phyloP scores from a whole-genome alignment of 2,888 invertebrate species.

The Dynastes hyllus region DNA sequence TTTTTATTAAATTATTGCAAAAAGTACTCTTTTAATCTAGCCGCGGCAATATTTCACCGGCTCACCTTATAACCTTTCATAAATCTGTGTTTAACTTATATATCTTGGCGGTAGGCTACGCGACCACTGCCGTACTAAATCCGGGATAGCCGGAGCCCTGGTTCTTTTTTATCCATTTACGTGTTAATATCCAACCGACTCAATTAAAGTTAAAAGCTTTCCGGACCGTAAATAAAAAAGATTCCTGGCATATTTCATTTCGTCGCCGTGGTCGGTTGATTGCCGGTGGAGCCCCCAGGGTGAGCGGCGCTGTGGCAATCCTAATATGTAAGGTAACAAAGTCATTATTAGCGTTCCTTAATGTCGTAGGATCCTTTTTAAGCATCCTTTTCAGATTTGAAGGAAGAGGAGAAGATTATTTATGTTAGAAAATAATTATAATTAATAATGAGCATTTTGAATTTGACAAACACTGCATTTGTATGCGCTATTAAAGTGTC shows the following conservation, averaged over 20 bases:
- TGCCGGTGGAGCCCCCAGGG: not conserved
- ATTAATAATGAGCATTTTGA: too few species aligned
- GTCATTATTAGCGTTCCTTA: constrained; percentile 21
- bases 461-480: too few species aligned
- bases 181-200: constrained; percentile 46
- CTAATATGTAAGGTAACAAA: constrained; percentile 2
- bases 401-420: not conserved
- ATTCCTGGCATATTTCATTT: constrained; percentile 38
- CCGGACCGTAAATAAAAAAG: constrained; percentile 45
- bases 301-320: not conserved
- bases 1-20: constrained; percentile 47
- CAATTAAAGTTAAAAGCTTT: constrained; percentile 48
- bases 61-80: constrained; percentile 46
- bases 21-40: constrained; percentile 46
- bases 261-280: not conserved
- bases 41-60: constrained; percentile 35
- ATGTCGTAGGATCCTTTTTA: constrained; percentile 1
- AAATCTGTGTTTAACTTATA: constrained; percentile 48
- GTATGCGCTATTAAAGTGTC: too few species aligned
- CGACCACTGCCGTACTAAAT: too few species aligned
- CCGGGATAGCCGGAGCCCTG: not conserved
- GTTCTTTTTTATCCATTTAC: constrained; percentile 45
- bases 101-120: constrained; percentile 1
- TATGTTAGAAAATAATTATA: too few species aligned
- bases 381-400: not conserved